Percentiles rank a stretch among this genome's conserved stretches.
These are phyloP conservation scores for Tetrao urogallus DNA, from an alignment of 2,113 vertebrate species.

Conservation along the genomic window DNA sequence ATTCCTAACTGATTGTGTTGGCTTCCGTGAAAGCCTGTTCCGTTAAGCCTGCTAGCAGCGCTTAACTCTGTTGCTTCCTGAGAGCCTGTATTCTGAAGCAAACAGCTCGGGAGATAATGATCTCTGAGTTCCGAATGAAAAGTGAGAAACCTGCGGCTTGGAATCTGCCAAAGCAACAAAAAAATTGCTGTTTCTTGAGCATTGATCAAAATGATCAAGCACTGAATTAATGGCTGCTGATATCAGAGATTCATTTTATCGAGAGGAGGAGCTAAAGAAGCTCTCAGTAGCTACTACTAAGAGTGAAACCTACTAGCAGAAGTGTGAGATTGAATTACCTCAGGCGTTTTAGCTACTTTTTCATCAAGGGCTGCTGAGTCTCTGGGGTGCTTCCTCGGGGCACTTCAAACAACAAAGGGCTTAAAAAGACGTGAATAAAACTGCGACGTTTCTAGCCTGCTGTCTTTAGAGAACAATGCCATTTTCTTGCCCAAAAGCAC, in stretches of 20 bases:
- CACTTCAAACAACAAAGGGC: neutral
- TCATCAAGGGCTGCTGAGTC: neutral
- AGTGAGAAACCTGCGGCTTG: neutral
- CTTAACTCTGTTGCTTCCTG: neutral
- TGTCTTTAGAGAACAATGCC: neutral
- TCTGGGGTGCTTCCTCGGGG: neutral
- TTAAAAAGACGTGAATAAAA: neutral
- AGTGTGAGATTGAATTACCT: neutral
- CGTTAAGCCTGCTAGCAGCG: neutral
- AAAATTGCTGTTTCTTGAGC: rapidly evolving
- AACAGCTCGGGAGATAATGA: neutral
- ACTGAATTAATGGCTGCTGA: neutral
- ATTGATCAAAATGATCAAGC: neutral
- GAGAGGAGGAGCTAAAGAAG: neutral
- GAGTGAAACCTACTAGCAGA: neutral
- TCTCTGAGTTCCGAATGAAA: neutral
- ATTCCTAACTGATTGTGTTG: neutral
- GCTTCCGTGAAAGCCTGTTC: neutral
- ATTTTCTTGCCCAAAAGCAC: neutral
- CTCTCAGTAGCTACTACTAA: neutral
- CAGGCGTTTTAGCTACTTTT: neutral
- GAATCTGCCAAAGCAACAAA: neutral
- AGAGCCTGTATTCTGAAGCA: neutral
- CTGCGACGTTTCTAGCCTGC: neutral
- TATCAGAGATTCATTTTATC: neutral